These are phyloP conservation scores for Diuraphis noxia DNA, from an alignment of 1,140 invertebrate genomes.

Conservation along the genomic window DNA sequence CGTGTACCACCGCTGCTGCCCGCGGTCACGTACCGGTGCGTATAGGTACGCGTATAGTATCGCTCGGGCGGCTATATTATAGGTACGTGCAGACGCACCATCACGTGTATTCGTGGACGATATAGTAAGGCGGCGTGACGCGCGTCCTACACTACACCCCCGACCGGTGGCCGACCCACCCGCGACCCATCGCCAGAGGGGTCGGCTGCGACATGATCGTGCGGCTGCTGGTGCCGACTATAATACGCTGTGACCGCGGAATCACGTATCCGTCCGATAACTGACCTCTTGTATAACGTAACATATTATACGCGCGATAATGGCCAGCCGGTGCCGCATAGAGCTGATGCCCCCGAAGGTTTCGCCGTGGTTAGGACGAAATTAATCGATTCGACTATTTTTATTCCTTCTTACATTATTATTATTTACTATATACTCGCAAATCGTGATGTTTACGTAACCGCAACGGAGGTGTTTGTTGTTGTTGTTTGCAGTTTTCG, in stretches of 20 bases:
- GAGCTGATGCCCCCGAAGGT: not conserved
- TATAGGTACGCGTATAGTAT: not conserved
- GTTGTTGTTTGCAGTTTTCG: not conserved
- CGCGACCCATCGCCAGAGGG: not conserved
- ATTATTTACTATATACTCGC: not conserved
- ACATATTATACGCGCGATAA: not conserved
- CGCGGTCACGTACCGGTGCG: constrained; percentile 27
- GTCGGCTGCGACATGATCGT: not conserved
- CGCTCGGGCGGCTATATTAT: not conserved
- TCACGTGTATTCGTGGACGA: not conserved
- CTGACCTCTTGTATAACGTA: constrained; percentile 19
- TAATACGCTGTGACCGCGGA: not conserved
- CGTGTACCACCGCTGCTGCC: not conserved
- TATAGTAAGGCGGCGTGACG: not conserved
- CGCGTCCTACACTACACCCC: not conserved
- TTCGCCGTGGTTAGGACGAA: not conserved
- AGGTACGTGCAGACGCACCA: constrained; percentile 21
- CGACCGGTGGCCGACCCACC: not conserved
- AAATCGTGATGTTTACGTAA: not conserved
- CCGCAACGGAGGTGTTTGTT: not conserved
- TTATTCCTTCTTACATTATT: not conserved
- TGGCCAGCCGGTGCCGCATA: not conserved
- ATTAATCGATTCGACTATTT: not conserved
- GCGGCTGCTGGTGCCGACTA: not conserved
- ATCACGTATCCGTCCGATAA: constrained; percentile 34